Evolutionary conservation across 2,113 vertebrate species (phyloP), one percentile per base, ranked within the genome.

Genomic region (Rousettus leschenaultii): DNA sequence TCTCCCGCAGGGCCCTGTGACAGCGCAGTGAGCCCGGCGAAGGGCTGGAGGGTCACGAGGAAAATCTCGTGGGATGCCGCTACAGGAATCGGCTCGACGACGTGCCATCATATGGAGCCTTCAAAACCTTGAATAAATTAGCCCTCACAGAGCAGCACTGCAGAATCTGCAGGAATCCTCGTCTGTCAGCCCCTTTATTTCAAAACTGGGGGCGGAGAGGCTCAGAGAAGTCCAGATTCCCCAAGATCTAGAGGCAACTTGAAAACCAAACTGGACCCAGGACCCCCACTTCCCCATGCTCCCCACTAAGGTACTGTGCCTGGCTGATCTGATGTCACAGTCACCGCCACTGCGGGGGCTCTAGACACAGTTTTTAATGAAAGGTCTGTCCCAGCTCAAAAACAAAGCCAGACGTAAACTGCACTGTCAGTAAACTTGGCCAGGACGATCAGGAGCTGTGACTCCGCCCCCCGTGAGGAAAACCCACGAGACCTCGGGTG

Each of bases 1-100:
- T 48, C 68, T 26, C 5, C 13, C 21, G 53, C 75, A 22, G 55
- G 38, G 33, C 2, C 4, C 61, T 2, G 0, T 4, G 14, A 21
- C 0, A 2, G 22, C 11, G 28, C 7, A 0, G 2, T 3, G 21
- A 71, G 33, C 21, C 19, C 19, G 28, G 1, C 3, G 14, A 6
- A 61, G 28, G 48, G 8, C 35, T 2, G 11, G 7, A 33, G 30
- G 3, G 30, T 30, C 3, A 7, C 0, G 2, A 59, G 24, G 40
- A 26, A 43, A 59, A 43, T 7, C 28, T 1, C 19, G 5, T 40
- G 74, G 38, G 28, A 43, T 10, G 28, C 6, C 35, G 61, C 71
- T 66, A 33, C 1, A 77, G 53, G 24, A 66, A 51, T 1, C 15
- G 30, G 14, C 51, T 70, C 43, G 45, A 21, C 0, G 33, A 71